phyloP scores from a whole-genome alignment of 2,888 invertebrate genomes.

The Drosophila differens region DNA sequence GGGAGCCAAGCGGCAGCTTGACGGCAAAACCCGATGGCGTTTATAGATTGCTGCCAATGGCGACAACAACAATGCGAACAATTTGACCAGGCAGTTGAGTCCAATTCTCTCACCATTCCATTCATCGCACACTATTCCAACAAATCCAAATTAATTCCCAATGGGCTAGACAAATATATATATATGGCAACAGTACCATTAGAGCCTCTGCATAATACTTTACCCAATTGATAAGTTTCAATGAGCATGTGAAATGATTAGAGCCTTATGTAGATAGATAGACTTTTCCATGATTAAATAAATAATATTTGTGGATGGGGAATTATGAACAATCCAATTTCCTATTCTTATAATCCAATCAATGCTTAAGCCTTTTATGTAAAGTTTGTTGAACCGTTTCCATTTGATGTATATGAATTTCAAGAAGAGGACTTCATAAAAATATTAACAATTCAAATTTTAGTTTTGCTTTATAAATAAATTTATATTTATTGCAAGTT shows the following conservation, averaged over 20 bases:
- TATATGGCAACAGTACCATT: background rate
- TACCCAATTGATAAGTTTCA: conserved; percentile 52
- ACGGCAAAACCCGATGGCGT: conserved; percentile 66
- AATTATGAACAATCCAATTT: conserved; percentile 8
- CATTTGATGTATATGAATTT: background rate
- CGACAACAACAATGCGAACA: conserved; percentile 68
- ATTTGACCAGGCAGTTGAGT: conserved; percentile 64
- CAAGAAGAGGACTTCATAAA: background rate
- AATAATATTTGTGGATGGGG: conserved; percentile 3
- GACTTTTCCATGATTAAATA: conserved; percentile 31
- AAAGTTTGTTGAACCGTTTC: conserved; percentile 5
- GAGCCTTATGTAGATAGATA: conserved; percentile 16
- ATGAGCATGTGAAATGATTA: conserved; percentile 51
- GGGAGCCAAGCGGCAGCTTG: conserved; percentile 70
- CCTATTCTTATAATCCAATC: conserved; percentile 5
- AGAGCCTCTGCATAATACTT: conserved; percentile 47
- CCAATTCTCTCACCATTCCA: conserved; percentile 28
- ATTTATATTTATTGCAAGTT: background rate
- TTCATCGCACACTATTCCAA: conserved; percentile 56
- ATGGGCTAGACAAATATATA: conserved; percentile 68
- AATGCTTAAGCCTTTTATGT: background rate
- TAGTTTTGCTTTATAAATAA: background rate
- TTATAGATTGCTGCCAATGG: conserved; percentile 75
- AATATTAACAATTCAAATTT: background rate
- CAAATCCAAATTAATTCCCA: conserved; percentile 79